Conservation (phyloP, 2,888 invertebrate genomes). For the Leptura quadrifasciata region DNA sequence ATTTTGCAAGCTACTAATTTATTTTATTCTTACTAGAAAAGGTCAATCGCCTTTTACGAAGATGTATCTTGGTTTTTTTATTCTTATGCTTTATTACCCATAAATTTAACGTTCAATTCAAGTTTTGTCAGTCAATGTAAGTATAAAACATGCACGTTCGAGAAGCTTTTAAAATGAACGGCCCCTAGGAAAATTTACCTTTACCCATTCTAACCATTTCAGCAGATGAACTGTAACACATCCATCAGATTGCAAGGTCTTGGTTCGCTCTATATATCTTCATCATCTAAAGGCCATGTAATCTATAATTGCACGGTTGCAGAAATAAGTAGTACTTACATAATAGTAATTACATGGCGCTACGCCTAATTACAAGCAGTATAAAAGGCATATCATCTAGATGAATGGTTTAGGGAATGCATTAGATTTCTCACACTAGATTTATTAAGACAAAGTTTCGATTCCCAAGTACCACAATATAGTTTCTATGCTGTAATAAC, state of each 20-base stretch:
- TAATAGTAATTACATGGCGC: constrained; percentile 43
- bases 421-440: constrained; percentile 8
- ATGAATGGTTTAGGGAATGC: constrained; percentile 19
- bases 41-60: constrained; percentile 11
- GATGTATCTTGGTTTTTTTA: neutral
- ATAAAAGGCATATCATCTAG: constrained; percentile 38
- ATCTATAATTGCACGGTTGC: constrained; percentile 20
- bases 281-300: constrained; percentile 13
- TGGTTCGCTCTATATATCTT: constrained; percentile 14
- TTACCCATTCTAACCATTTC: neutral
- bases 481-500: no score
- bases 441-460: neutral
- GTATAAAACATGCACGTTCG: neutral
- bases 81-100: constrained; percentile 10
- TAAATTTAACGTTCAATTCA: constrained; percentile 15
- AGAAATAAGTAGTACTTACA: constrained; percentile 25
- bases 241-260: constrained; percentile 20
- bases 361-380: constrained; percentile 42
- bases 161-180: neutral
- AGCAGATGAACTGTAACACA: neutral
- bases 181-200: constrained; percentile 11
- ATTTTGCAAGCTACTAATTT: constrained; percentile 2
- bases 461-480: neutral
- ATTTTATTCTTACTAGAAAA: neutral
- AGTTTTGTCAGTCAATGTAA: constrained; percentile 1